Evolutionary conservation across 1,140 invertebrate species (phyloP).

Genomic region (Drosophila oshimai): DNA sequence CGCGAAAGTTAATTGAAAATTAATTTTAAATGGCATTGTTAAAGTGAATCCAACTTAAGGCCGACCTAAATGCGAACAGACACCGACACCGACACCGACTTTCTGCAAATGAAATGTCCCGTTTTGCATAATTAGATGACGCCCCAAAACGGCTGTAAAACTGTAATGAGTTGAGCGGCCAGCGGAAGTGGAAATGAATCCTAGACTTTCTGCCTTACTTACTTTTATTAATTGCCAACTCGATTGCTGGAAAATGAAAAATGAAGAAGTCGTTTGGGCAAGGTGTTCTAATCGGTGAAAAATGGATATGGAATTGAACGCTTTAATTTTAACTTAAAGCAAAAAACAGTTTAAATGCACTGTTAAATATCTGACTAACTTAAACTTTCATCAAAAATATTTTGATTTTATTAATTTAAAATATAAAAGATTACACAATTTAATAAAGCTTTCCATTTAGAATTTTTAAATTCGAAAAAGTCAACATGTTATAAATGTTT

Average conservation of each 20-base stretch:
- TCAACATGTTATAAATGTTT: too few relatives aligned
- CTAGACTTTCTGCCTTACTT: conserved; percentile 7
- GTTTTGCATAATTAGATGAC: conserved; percentile 70
- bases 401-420: too few relatives aligned
- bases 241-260: conserved; percentile 23
- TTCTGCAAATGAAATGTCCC: conserved; percentile 44
- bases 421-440: too few relatives aligned
- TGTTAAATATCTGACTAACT: too few relatives aligned
- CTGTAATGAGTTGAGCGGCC: conserved; percentile 42
- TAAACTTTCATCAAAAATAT: too few relatives aligned
- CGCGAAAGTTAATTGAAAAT: conserved; percentile 73
- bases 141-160: conserved; percentile 51
- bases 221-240: conserved; percentile 40
- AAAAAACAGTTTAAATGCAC: too few relatives aligned
- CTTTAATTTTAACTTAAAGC: too few relatives aligned
- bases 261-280: not conserved
- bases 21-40: conserved; percentile 77
- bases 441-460: too few relatives aligned
- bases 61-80: conserved; percentile 11
- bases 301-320: not conserved
- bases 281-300: too few relatives aligned
- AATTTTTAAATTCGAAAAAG: too few relatives aligned
- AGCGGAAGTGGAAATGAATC: conserved; percentile 28
- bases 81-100: not conserved
- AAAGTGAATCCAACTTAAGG: conserved; percentile 38